Conservation (phyloP, 2,888 invertebrate genomes). For the Meandrusa payeni region DNA sequence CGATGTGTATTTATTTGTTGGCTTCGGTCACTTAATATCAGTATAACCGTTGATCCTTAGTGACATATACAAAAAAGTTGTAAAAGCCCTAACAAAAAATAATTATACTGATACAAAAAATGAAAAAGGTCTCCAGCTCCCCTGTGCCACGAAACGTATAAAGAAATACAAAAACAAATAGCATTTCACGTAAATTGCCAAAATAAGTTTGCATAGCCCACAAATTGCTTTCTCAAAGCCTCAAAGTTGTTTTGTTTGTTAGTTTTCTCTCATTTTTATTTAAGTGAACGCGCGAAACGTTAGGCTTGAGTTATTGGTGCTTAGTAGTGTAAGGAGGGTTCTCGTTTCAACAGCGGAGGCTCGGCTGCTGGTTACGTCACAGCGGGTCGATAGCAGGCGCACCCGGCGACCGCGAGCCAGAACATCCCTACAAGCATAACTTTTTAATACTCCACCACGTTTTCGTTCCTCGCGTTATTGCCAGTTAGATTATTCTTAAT, state of each 20-base stretch:
- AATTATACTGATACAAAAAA: too few relatives aligned
- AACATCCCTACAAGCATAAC: conserved; percentile 39
- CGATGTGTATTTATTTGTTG: too few relatives aligned
- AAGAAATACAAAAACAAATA: conserved; percentile 9
- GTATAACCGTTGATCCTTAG: too few relatives aligned
- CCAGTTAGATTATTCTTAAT: conserved; percentile 7
- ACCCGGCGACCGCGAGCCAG: conserved; percentile 43
- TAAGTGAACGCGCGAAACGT: background rate
- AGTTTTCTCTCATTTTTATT: conserved; percentile 10
- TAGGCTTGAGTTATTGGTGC: conserved; percentile 13
- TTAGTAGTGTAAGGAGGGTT: background rate
- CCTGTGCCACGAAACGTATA: too few relatives aligned
- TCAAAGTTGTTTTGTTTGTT: conserved; percentile 10
- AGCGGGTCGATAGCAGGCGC: conserved; percentile 52
- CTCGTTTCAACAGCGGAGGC: conserved; percentile 5
- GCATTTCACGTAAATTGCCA: conserved; percentile 9
- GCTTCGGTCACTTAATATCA: too few relatives aligned
- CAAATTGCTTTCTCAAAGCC: too few relatives aligned
- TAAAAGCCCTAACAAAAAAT: too few relatives aligned
- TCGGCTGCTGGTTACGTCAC: conserved; percentile 53
- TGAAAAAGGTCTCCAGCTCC: too few relatives aligned
- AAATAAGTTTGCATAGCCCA: conserved; percentile 8
- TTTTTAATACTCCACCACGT: conserved; percentile 46
- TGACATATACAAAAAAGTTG: too few relatives aligned
- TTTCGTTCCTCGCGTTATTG: conserved; percentile 38